Base-by-base conservation (phyloP, 1,140 invertebrate species). In the Neodiprion lecontei region DNA sequence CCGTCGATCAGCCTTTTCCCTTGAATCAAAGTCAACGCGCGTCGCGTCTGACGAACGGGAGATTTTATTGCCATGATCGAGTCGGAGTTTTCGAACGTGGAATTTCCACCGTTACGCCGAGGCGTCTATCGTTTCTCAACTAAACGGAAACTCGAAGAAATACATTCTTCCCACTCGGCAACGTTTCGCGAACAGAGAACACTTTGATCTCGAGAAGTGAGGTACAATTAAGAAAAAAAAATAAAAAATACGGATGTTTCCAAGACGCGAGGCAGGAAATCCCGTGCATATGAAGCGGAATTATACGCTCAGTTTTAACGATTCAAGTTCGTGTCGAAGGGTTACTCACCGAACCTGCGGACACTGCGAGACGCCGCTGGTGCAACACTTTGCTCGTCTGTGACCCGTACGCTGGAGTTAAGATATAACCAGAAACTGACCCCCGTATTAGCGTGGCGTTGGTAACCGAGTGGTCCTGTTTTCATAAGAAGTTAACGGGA, bases 141-240 rank as follows among this genome's bases (percentile, higher is more conserved):
- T 40, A 40, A 40, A 5, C 28, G 28, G 28, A 5, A 40, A 40
- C 5, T 40, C 28, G 28, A 40, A 40, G 28, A 40, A 40, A 40
- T 40, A 40, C 28, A 40, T 40, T 40, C 28, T 40, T 40, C 0
- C 5, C 5, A 5, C 28, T 40, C 28, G 28, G 28, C 28, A 40
- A 40, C 50, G 67, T 73, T 73, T 73, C 50, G 28, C 73, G 48
- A n/a, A 14, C 14, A 73, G 67, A 73, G 72, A 70, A 61, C 50
- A 23, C 53, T 17, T 65, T 72, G 12, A 47, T 69, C 48, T 17
- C 12, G n/a, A 21, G 8, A 72, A 28, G 53, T 40, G 17, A 8
- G 65, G 48, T n/a, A 67, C 14, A 66, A 66, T 28, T 7, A n/a
- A 14, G 47, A 7, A 23, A 10, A 23, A 70, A 40, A 69, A 21